Conservation (phyloP, 37 sponge, comb jelly and placozoan genomes). For the Cliona cf. orientalis region DNA sequence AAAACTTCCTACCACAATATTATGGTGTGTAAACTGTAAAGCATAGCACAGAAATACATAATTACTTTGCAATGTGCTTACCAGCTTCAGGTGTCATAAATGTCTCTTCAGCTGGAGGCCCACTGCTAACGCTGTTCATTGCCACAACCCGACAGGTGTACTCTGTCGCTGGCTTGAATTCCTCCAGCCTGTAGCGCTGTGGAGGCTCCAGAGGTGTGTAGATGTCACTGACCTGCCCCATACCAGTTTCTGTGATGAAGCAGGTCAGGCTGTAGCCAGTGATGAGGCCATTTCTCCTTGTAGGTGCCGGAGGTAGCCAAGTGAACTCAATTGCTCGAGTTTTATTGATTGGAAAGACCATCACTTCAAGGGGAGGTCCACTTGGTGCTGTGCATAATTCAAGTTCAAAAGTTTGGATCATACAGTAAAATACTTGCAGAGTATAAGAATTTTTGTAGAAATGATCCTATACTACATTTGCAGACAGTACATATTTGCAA, state of each 20-base stretch:
- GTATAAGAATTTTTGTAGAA: neutral
- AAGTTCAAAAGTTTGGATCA: neutral
- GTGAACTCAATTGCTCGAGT: neutral
- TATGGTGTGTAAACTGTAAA: too few species aligned
- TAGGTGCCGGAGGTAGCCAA: slow-evolving; percentile 14
- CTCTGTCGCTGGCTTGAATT: neutral
- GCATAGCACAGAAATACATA: too few species aligned
- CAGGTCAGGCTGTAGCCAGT: slow-evolving; percentile 29
- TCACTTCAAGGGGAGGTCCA: slow-evolving; percentile 1
- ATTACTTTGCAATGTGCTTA: too few species aligned
- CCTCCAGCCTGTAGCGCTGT: neutral
- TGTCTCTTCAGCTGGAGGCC: neutral
- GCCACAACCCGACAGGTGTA: slow-evolving; percentile 19
- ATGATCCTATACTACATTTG: too few species aligned
- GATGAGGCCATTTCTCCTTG: slow-evolving; percentile 21
- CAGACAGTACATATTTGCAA: too few species aligned
- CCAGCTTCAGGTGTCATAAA: neutral
- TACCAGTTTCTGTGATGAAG: too few species aligned
- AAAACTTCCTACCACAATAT: too few species aligned
- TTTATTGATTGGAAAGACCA: neutral
- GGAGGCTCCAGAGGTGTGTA: too few species aligned
- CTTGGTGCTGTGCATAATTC: slow-evolving; percentile 6
- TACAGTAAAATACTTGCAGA: neutral
- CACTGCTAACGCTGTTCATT: slow-evolving; percentile 8
- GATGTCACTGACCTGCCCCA: neutral